Percentiles rank a stretch among this genome's conserved stretches.
phyloP scores from a whole-genome alignment of 1,140 invertebrate species.

The Drosophila repletoides region DNA sequence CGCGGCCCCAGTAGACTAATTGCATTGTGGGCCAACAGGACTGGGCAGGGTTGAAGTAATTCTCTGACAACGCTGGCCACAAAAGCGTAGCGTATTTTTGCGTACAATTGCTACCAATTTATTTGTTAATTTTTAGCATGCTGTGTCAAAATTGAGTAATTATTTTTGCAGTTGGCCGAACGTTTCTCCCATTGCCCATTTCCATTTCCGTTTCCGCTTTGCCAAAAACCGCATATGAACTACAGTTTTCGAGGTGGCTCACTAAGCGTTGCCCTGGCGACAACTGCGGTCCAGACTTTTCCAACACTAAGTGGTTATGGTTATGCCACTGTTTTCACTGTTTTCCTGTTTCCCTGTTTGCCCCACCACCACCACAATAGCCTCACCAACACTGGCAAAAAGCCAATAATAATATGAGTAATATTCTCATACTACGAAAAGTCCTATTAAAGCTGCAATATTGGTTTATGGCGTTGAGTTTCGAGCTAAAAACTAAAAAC shows the following conservation, averaged over 20 bases:
- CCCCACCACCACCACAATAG: not conserved
- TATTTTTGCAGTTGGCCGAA: conserved; percentile 55
- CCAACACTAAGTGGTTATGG: conserved; percentile 23
- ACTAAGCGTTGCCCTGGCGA: conserved; percentile 36
- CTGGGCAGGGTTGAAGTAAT: conserved; percentile 24
- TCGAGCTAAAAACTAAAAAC: too few species aligned
- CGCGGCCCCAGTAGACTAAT: conserved; percentile 1
- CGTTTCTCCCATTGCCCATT: not conserved
- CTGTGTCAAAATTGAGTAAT: conserved; percentile 64
- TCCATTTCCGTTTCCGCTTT: not conserved
- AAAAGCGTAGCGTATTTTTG: not conserved
- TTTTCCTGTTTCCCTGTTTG: too few species aligned
- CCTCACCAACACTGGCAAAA: not conserved
- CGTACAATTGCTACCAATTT: conserved; percentile 29
- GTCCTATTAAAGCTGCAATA: conserved; percentile 12
- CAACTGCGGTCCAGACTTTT: conserved; percentile 9
- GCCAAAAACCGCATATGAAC: conserved; percentile 15
- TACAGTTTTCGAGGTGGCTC: conserved; percentile 17
- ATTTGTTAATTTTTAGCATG: conserved; percentile 57
- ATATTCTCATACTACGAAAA: too few species aligned
- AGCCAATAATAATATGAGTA: conserved; percentile 1
- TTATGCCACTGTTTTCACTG: conserved; percentile 22
- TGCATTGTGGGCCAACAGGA: conserved; percentile 14
- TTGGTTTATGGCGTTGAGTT: conserved; percentile 18
- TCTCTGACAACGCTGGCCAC: not conserved